Evolutionary conservation across 2,113 vertebrate genomes (phyloP).

Genomic region (Mola mola): DNA sequence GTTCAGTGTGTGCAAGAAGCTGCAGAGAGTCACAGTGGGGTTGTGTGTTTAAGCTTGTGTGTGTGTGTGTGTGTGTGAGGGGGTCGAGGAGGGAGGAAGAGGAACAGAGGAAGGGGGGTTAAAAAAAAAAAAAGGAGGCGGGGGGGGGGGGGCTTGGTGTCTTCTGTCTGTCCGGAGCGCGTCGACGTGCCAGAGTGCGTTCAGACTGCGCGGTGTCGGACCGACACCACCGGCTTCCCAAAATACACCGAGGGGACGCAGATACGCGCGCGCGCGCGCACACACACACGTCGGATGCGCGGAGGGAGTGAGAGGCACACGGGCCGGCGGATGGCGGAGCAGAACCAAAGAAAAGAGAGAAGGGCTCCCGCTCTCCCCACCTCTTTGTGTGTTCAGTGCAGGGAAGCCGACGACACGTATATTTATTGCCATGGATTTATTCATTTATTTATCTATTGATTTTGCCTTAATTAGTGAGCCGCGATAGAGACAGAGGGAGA

Average conservation of each 20-base stretch:
- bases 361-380: slow-evolving; percentile 44
- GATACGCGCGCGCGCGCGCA: slow-evolving; percentile 34
- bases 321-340: slow-evolving; percentile 73
- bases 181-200: slow-evolving; percentile 70
- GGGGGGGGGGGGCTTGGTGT: slow-evolving; percentile 47
- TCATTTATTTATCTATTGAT: slow-evolving; percentile 75
- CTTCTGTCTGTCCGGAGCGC: slow-evolving; percentile 67
- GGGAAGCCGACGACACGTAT: slow-evolving; percentile 38
- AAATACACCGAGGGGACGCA: slow-evolving; percentile 54
- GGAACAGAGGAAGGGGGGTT: slow-evolving; percentile 7
- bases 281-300: slow-evolving; percentile 46
- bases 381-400: slow-evolving; percentile 33
- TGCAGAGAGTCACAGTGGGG: background rate
- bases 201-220: slow-evolving; percentile 75
- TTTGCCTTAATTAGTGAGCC: slow-evolving; percentile 75
- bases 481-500: slow-evolving; percentile 66
- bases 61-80: slow-evolving; percentile 38
- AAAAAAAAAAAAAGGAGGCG: too few relatives aligned
- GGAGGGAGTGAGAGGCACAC: slow-evolving; percentile 24
- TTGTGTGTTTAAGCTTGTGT: slow-evolving; percentile 4
- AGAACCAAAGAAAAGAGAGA: slow-evolving; percentile 70
- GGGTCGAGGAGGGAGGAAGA: slow-evolving; percentile 15
- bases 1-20: background rate
- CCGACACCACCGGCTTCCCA: slow-evolving; percentile 72
- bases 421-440: slow-evolving; percentile 70